Evolutionary conservation across 2,888 invertebrate species (phyloP), one percentile per base, ranked within the genome.

Genomic region (Chymomyza amoena): DNA sequence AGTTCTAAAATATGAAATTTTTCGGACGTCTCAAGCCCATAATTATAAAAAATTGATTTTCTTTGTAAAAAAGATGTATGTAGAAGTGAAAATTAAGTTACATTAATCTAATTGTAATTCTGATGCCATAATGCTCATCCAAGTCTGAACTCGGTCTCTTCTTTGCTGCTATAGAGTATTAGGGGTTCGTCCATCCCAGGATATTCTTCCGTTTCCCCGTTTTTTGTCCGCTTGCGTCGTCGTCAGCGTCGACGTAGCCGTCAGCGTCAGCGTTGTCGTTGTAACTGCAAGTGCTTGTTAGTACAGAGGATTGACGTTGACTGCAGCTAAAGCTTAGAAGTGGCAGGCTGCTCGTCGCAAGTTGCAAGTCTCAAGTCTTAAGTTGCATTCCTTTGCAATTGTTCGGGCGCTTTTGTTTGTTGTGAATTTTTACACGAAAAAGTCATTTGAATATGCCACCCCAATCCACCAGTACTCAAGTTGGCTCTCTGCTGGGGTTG

Each of bases 301-400:
- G 83, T 84, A 82, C 83, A 80, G 71, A 76, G 84, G 84, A 84
- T 80, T 83, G 82, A 87, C 82, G 82, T 83, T 72, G 79, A 81
- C 79, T 77, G 80, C 73, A 73, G 78, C 78, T 70, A 77, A 75
- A 68, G 79, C 79, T 80, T 80, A 81, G 79, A 80, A 80, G 79
- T 80, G 79, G 69, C 79, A 66, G 67, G 67, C 59, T 5, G 32
- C 60, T 32, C 32, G 5, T 32, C 32, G 32, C 32, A 32, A 28
- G 60, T 45, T 13, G 39, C 39, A 32, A 60, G 60, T 36, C 20
- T 20, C 20, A 59, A 45, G 59, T 59, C 50, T 69, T 66, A 79
- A 89, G 87, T 86, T 89, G 87, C 83, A 84, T 86, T 87, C 80
- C 87, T 77, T 77, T 70, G 80, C 84, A 80, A 86, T 84, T 81